phyloP scores from a whole-genome alignment of 2,797 vertebrate species.

The Tamandua tetradactyla region DNA sequence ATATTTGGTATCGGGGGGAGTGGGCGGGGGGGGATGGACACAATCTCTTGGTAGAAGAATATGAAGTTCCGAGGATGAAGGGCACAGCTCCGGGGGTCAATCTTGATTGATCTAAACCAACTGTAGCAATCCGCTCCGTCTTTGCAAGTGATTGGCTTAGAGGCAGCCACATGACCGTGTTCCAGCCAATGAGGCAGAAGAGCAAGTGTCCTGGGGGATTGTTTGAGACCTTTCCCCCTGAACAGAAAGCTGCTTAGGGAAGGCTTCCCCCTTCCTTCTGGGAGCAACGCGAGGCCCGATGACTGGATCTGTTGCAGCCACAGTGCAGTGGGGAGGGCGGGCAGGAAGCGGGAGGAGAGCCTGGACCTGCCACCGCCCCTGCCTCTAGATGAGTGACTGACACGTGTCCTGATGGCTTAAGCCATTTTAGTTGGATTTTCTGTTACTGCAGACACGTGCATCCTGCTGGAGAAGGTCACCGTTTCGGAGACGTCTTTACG shows the following conservation, averaged over 20 bases:
- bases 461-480: not conserved
- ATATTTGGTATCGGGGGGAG: rapidly evolving
- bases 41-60: not conserved
- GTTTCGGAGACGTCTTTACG: not conserved
- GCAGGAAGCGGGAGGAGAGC: not conserved
- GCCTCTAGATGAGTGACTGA: not conserved
- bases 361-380: not conserved
- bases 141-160: not conserved
- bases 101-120: not conserved
- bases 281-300: not conserved
- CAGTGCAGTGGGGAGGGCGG: not conserved
- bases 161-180: not conserved
- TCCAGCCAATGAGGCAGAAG: not conserved
- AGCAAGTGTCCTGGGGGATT: not conserved
- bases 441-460: not conserved
- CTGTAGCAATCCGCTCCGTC: not conserved
- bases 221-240: not conserved
- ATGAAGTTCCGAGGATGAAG: rapidly evolving
- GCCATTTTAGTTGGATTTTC: not conserved
- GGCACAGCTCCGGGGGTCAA: not conserved
- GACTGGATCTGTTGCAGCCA: not conserved
- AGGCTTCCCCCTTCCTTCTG: too few species aligned
- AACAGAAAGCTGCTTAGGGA: too few species aligned
- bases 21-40: too few species aligned
- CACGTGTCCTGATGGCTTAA: not conserved